Conservation (phyloP, 1,140 invertebrate genomes). For the Phenacoccus solenopsis region DNA sequence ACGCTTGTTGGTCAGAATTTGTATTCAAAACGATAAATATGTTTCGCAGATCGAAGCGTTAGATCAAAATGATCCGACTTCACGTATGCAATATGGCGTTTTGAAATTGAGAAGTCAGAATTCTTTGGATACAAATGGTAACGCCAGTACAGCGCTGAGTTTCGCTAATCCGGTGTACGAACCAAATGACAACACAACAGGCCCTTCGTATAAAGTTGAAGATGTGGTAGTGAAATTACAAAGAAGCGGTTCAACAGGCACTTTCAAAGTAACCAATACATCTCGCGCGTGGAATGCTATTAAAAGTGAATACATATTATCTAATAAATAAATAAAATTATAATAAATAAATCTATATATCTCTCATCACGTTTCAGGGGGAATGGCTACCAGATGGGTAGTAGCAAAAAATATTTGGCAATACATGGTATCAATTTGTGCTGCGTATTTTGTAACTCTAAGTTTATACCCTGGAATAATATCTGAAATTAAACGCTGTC, state of each 20-base stretch:
- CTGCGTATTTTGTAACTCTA: constrained; percentile 77
- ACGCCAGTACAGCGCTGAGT: constrained; percentile 34
- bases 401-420: constrained; percentile 71
- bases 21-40: too few species aligned
- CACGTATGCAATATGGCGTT: constrained; percentile 43
- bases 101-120: constrained; percentile 37
- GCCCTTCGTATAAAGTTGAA: constrained; percentile 54
- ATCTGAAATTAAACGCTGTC: constrained; percentile 72
- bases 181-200: constrained; percentile 39
- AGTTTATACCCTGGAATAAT: constrained; percentile 80
- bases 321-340: background rate
- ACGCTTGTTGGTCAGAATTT: background rate
- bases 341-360: background rate
- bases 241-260: constrained; percentile 28
- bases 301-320: constrained; percentile 40
- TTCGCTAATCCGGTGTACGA: constrained; percentile 72
- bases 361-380: constrained; percentile 40
- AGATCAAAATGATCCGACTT: constrained; percentile 37
- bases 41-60: constrained; percentile 44
- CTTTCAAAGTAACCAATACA: constrained; percentile 25
- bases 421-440: constrained; percentile 73
- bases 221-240: constrained; percentile 23
- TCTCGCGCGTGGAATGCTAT: constrained; percentile 45
- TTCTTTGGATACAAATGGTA: constrained; percentile 27
- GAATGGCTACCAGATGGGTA: constrained; percentile 51